These are phyloP conservation scores for Acrossocheilus fasciatus DNA, from an alignment of 2,797 vertebrate species.

Conservation along the genomic window DNA sequence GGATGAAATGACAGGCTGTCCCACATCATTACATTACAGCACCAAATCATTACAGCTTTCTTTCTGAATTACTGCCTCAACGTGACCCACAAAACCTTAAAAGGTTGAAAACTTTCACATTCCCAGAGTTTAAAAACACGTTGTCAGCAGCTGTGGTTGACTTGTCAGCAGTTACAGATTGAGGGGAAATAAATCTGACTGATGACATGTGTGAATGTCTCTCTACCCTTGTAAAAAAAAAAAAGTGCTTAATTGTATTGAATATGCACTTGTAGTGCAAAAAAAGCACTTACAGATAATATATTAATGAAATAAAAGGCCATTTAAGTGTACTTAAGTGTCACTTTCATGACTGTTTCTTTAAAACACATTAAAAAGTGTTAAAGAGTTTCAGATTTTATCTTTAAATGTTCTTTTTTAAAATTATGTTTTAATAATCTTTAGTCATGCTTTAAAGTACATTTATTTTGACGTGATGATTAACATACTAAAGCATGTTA, in stretches of 20 bases:
- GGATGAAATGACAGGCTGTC: constrained; percentile 16
- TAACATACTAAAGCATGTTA: not conserved
- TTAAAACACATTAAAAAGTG: not conserved
- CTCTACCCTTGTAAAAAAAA: not conserved
- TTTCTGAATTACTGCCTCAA: constrained; percentile 3
- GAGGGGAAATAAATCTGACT: constrained; percentile 15
- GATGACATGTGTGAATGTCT: not conserved
- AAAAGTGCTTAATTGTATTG: not conserved
- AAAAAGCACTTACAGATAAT: not conserved
- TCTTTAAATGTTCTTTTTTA: not conserved
- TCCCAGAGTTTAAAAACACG: not conserved
- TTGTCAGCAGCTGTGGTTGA: constrained; percentile 9
- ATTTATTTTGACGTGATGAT: not conserved
- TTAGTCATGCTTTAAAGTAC: not conserved
- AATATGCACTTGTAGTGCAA: not conserved
- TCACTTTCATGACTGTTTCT: not conserved
- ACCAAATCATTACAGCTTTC: constrained; percentile 5
- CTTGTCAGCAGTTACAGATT: not conserved
- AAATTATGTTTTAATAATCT: not conserved
- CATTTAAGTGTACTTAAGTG: not conserved
- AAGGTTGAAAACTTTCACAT: constrained; percentile 19
- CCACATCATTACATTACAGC: constrained; percentile 22
- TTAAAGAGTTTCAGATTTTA: too few relatives aligned
- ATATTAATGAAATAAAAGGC: not conserved
- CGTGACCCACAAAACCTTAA: not conserved